Conservation (phyloP, 2,797 vertebrate species). For the Microcaecilia unicolor region DNA sequence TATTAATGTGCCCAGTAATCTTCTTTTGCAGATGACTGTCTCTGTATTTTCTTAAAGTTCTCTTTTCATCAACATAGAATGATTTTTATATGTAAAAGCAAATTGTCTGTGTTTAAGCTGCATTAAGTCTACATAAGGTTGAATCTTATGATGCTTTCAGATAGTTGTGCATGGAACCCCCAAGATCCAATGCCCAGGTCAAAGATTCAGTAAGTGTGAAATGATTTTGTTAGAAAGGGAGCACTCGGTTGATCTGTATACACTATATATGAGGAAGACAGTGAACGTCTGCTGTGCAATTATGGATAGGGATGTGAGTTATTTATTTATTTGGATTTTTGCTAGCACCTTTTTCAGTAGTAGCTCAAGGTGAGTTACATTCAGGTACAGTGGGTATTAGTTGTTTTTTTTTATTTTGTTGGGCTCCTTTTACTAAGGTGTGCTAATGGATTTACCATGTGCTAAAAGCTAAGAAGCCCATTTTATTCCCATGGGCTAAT, state of each 20-base stretch:
- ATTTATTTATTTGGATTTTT: too few species aligned
- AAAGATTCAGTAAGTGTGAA: constrained; percentile 32
- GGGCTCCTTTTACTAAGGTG: too few species aligned
- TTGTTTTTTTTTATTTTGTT: too few species aligned
- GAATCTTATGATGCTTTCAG: constrained; percentile 1
- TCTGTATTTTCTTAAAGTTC: not conserved
- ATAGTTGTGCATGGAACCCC: constrained; percentile 12
- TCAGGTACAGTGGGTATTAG: too few species aligned
- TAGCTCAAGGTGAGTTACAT: too few species aligned
- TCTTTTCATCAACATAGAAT: not conserved
- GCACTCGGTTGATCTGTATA: constrained; percentile 16
- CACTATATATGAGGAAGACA: constrained; percentile 12
- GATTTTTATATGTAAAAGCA: not conserved
- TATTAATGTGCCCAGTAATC: constrained; percentile 5
- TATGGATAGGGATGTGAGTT: too few species aligned
- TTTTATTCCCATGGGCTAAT: too few species aligned
- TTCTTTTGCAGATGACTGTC: not conserved
- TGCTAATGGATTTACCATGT: too few species aligned
- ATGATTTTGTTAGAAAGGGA: constrained; percentile 29
- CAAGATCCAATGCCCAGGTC: not conserved
- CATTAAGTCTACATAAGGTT: not conserved
- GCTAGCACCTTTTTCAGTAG: too few species aligned
- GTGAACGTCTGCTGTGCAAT: constrained; percentile 24
- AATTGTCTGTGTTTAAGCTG: too few species aligned
- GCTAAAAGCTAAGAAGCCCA: too few species aligned